Conservation (phyloP, 2,888 invertebrate species). For the Timema cristinae region DNA sequence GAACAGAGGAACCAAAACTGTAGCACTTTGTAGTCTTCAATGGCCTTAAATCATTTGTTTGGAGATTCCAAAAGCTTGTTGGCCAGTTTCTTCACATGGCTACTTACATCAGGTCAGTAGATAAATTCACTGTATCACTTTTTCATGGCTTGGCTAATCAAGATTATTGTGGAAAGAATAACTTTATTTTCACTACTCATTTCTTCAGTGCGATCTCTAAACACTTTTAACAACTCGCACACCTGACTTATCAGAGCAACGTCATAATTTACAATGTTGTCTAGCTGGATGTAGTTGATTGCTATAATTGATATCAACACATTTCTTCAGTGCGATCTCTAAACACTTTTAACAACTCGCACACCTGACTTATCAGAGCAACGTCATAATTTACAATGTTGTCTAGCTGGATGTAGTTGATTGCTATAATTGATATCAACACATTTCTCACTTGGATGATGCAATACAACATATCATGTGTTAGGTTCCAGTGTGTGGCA, state of each 20-base stretch:
- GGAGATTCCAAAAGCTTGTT: not conserved
- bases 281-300: no score
- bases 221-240: no score
- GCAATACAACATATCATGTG: conserved; percentile 6
- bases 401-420: not conserved
- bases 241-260: no score
- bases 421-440: not conserved
- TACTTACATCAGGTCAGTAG: not conserved
- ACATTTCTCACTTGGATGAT: not conserved
- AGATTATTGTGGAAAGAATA: conserved; percentile 13
- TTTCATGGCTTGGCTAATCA: not conserved
- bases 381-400: conserved; percentile 24
- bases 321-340: no score
- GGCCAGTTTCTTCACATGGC: not conserved
- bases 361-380: conserved; percentile 22
- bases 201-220: no score
- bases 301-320: no score
- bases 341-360: conserved; percentile 27
- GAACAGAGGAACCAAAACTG: conserved; percentile 7
- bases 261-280: no score
- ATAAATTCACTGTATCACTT: not conserved
- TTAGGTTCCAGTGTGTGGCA: not conserved
- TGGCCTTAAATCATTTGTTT: not conserved
- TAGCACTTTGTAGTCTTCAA: conserved; percentile 7
- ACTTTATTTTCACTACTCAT: conserved; percentile 29